phyloP scores from a whole-genome alignment of 1,140 invertebrate genomes.

The Marisa cornuarietis region DNA sequence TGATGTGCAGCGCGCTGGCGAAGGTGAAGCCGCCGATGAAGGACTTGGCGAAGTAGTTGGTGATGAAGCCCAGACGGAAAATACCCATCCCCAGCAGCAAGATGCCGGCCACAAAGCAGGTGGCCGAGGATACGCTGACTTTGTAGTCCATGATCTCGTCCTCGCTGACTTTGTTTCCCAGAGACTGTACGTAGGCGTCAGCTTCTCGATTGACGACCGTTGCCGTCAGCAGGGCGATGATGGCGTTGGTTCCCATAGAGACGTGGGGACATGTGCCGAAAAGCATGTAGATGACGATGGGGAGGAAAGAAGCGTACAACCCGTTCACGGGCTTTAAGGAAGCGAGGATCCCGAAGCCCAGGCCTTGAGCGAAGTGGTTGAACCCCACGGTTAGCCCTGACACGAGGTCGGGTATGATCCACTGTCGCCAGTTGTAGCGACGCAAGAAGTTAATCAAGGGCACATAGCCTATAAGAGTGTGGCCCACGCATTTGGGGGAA shows the following conservation, averaged over 20 bases:
- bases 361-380: constrained; percentile 93
- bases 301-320: constrained; percentile 58
- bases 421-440: constrained; percentile 50
- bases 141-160: constrained; percentile 47
- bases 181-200: neutral
- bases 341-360: constrained; percentile 67
- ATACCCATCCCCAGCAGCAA: constrained; percentile 77
- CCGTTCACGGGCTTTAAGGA: constrained; percentile 58
- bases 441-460: constrained; percentile 27
- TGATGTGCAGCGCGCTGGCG: constrained; percentile 89
- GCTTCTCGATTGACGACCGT: constrained; percentile 35
- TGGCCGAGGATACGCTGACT: constrained; percentile 27
- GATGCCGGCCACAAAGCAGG: constrained; percentile 40
- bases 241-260: constrained; percentile 52
- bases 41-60: constrained; percentile 84
- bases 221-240: constrained; percentile 46
- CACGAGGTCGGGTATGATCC: constrained; percentile 58
- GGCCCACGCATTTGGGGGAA: constrained; percentile 3
- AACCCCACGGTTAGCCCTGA: constrained; percentile 85
- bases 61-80: constrained; percentile 82
- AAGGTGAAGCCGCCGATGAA: constrained; percentile 91
- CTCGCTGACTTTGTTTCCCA: constrained; percentile 1
- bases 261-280: constrained; percentile 59
- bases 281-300: constrained; percentile 47
- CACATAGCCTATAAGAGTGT: constrained; percentile 6